These are phyloP conservation scores for Tragelaphus oryx DNA, from an alignment of 2,797 vertebrate genomes.

Conservation along the genomic window DNA sequence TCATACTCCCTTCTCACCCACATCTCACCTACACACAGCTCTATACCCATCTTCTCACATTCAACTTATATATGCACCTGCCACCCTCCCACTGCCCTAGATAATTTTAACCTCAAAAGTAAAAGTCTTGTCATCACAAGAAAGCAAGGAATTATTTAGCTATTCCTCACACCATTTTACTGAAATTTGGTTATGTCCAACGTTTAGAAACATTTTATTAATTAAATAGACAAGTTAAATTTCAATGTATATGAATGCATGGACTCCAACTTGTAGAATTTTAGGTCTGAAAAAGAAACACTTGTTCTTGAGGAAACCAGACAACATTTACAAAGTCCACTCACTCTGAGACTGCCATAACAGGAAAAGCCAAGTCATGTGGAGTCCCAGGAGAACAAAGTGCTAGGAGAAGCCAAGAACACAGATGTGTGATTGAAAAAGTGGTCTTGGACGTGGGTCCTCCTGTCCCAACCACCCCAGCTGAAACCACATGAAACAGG, in stretches of 20 bases:
- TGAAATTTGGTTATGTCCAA: background rate
- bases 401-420: background rate
- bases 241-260: background rate
- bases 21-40: background rate
- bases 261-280: background rate
- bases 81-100: background rate
- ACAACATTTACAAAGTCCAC: background rate
- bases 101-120: background rate
- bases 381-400: no score
- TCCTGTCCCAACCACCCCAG: no score
- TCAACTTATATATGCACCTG: background rate
- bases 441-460: background rate
- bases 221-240: background rate
- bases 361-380: background rate
- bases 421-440: background rate
- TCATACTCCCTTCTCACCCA: background rate
- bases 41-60: background rate
- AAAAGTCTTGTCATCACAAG: background rate
- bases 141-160: background rate
- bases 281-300: background rate
- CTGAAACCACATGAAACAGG: background rate
- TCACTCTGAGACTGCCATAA: background rate
- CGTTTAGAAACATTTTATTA: background rate
- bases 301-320: background rate
- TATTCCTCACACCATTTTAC: background rate